These are phyloP conservation scores for Macaca mulatta DNA, from an alignment of 2,113 vertebrate species.

Conservation along the genomic window DNA sequence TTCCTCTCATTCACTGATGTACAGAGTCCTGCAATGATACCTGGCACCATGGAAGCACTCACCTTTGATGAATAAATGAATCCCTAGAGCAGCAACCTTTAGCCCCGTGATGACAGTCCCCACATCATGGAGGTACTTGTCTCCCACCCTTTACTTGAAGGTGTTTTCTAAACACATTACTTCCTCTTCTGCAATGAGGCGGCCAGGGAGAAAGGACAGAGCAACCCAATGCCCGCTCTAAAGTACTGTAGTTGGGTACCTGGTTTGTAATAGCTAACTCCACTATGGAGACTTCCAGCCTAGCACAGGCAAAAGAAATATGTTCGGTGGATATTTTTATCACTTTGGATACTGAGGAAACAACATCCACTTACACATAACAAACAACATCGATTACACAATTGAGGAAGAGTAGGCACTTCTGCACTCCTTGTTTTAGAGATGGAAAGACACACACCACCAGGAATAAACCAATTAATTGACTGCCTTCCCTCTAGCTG, in stretches of 20 bases:
- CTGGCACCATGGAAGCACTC: background rate
- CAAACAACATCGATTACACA: background rate
- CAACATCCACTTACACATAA: background rate
- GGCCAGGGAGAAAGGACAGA: background rate
- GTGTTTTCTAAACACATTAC: background rate
- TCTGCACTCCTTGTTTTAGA: background rate
- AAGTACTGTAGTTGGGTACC: background rate
- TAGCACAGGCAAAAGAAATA: background rate
- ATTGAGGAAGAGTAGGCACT: background rate
- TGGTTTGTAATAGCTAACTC: background rate
- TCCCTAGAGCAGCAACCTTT: background rate
- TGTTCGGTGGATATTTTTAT: background rate
- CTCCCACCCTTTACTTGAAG: background rate
- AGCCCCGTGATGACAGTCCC: rapidly evolving
- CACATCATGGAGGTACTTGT: background rate
- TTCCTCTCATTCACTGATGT: background rate
- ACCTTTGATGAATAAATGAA: background rate
- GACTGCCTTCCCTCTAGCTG: background rate
- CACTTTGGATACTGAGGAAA: background rate
- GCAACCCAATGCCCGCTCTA: background rate
- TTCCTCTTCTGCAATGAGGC: background rate
- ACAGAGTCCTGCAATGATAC: background rate
- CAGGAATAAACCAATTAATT: background rate
- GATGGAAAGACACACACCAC: background rate
- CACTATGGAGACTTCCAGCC: background rate